phyloP scores from a whole-genome alignment of 2,113 vertebrate genomes.

The Hippocampus barbouri region DNA sequence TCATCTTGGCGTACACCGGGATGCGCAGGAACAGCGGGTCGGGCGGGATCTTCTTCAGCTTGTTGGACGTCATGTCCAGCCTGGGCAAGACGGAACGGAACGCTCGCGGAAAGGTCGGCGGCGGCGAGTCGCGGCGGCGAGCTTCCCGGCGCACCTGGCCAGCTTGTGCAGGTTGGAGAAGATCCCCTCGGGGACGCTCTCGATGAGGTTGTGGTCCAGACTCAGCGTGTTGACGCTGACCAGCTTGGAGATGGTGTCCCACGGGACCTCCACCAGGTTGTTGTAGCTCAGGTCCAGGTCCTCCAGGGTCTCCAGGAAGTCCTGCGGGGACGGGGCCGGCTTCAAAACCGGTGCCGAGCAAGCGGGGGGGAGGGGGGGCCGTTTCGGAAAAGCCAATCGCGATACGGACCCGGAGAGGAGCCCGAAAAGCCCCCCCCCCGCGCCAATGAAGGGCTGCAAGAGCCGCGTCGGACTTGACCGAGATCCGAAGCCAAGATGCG shows the following conservation, averaged over 20 bases:
- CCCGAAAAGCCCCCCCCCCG: too few species aligned
- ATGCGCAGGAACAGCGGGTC: constrained; percentile 78
- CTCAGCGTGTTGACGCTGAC: constrained; percentile 78
- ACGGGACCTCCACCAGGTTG: constrained; percentile 76
- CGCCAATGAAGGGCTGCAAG: too few species aligned
- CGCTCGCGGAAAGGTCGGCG: neutral
- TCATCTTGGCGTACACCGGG: constrained; percentile 76
- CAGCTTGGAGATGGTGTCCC: constrained; percentile 74
- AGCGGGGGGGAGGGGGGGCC: too few species aligned
- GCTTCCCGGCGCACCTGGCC: constrained; percentile 52
- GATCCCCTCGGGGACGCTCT: constrained; percentile 78
- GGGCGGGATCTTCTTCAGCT: constrained; percentile 80
- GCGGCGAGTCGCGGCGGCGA: neutral
- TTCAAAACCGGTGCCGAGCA: neutral
- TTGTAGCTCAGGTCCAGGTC: constrained; percentile 81
- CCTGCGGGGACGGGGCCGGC: constrained; percentile 43
- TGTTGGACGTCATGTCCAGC: constrained; percentile 82
- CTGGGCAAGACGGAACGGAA: constrained; percentile 36
- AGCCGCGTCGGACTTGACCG: too few species aligned
- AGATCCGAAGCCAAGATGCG: neutral
- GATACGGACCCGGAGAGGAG: too few species aligned
- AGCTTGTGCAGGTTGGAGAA: constrained; percentile 81
- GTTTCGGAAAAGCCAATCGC: too few species aligned
- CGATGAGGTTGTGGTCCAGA: constrained; percentile 80
- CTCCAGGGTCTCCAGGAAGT: constrained; percentile 79